Evolutionary conservation across 2,888 invertebrate species (phyloP), one percentile per base, ranked within the genome.

Genomic region (Keiferia lycopersicella): DNA sequence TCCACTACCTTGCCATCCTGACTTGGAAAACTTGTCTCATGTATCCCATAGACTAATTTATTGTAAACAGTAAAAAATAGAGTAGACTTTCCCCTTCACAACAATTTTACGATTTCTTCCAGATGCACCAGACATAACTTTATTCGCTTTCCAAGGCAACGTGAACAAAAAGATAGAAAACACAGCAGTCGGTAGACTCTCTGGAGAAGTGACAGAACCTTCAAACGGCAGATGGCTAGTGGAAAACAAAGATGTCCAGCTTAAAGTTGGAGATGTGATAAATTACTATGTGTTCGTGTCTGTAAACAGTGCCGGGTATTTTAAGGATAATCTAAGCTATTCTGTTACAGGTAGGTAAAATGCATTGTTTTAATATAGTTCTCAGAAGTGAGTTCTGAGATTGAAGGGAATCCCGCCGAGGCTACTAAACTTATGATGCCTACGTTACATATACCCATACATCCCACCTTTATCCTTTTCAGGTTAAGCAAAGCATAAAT

Each of bases 111-210:
- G 0, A 4, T 20, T 41, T 45, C 3, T 77, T 79, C 1, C 80
- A 87, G 95, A 93, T 78, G 82, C 82, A 26, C 75, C 87, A 2
- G 93, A 92, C 0, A 72, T 94, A 0, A 82, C 84, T 60, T 75
- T 93, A 7, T 94, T 95, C 73, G 93, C 89, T 0, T 95, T 95
- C 77, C 94, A 95, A 82, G 94, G 93, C 0, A 94, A 94, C 68
- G 73, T 94, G 16, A 95, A 95, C 77, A 84, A 88, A 30, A 74
- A 77, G 0, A 93, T 95, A 65, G 77, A 69, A 0, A 71, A 79
- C 1, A 84, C 83, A 8, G 91, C 92, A 62, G 83, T 87, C 0
- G 95, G 95, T 0, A 81, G 89, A 1, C 91, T 93, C 48, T 77
- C 80, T 0, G 92, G 88, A 0, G 93, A 94, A 65, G 79, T 93